Evolutionary conservation across 2,888 invertebrate species (phyloP).

Genomic region (Drosophila nigritarsus): DNA sequence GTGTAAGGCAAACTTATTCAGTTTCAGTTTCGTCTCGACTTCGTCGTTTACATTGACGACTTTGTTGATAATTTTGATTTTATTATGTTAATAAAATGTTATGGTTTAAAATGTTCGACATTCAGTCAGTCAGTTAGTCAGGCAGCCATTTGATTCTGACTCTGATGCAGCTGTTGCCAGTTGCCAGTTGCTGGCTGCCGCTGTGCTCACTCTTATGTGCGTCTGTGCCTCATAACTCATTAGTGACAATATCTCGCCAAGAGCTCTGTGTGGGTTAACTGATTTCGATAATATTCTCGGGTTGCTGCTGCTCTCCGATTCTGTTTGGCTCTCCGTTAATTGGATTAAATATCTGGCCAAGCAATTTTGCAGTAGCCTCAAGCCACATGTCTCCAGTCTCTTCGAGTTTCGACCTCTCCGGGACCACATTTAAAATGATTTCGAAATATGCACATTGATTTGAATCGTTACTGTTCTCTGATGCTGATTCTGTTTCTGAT

Average conservation of each 20-base stretch:
- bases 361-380: slow-evolving; percentile 69
- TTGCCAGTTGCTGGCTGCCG: slow-evolving; percentile 38
- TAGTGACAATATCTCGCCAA: slow-evolving; percentile 76
- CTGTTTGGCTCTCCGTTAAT: slow-evolving; percentile 59
- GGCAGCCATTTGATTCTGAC: slow-evolving; percentile 37
- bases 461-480: slow-evolving; percentile 65
- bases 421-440: slow-evolving; percentile 48
- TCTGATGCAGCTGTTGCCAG: slow-evolving; percentile 41
- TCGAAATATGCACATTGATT: slow-evolving; percentile 79
- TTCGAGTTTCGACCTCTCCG: slow-evolving; percentile 17
- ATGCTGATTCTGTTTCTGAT: slow-evolving; percentile 27
- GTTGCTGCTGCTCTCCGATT: slow-evolving; percentile 22
- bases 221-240: slow-evolving; percentile 82
- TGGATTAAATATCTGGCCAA: slow-evolving; percentile 77
- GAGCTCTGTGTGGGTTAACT: slow-evolving; percentile 74
- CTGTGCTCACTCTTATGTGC: slow-evolving; percentile 61
- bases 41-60: slow-evolving; percentile 75
- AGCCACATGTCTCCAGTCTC: slow-evolving; percentile 31
- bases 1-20: slow-evolving; percentile 15
- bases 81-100: slow-evolving; percentile 84
- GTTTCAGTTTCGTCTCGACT: slow-evolving; percentile 53
- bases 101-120: slow-evolving; percentile 82
- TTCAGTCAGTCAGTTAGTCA: slow-evolving; percentile 66
- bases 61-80: slow-evolving; percentile 84
- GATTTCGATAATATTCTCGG: slow-evolving; percentile 75